These are phyloP conservation scores for Neodiprion pinetum DNA, from an alignment of 1,140 invertebrate genomes.

Conservation along the genomic window DNA sequence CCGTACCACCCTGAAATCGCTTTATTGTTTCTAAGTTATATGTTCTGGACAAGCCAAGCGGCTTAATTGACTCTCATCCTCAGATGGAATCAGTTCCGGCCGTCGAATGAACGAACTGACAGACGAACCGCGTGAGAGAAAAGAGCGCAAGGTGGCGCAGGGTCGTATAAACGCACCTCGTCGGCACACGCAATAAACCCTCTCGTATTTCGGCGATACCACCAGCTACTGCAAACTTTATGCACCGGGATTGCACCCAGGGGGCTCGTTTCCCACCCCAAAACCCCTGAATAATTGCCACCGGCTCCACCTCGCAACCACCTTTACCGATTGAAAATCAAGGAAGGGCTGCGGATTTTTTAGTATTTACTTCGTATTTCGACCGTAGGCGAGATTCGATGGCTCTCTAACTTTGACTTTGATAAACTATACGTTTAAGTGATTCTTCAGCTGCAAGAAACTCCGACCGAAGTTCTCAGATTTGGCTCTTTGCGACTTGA, in stretches of 20 bases:
- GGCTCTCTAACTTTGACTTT: no score
- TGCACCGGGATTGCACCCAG: background rate
- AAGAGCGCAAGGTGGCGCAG: background rate
- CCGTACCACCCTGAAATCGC: background rate
- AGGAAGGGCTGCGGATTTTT: background rate
- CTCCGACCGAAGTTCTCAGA: background rate
- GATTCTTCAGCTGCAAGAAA: background rate
- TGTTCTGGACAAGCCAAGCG: background rate
- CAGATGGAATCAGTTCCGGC: constrained; percentile 12
- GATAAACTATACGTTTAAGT: no score
- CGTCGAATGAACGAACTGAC: background rate
- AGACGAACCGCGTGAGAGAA: constrained; percentile 1
- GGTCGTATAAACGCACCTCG: no score
- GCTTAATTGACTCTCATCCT: constrained; percentile 8
- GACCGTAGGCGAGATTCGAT: no score
- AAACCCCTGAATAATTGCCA: constrained; percentile 5
- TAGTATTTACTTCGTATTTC: no score
- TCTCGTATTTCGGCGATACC: background rate
- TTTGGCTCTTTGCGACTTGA: background rate
- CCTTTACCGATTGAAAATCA: constrained; percentile 18
- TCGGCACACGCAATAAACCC: background rate
- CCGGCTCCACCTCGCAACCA: constrained; percentile 13
- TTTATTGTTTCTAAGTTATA: background rate
- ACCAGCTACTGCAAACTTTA: background rate
- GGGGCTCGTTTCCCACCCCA: background rate